Conservation (phyloP, 2,888 invertebrate species). For the Timandra comae region DNA sequence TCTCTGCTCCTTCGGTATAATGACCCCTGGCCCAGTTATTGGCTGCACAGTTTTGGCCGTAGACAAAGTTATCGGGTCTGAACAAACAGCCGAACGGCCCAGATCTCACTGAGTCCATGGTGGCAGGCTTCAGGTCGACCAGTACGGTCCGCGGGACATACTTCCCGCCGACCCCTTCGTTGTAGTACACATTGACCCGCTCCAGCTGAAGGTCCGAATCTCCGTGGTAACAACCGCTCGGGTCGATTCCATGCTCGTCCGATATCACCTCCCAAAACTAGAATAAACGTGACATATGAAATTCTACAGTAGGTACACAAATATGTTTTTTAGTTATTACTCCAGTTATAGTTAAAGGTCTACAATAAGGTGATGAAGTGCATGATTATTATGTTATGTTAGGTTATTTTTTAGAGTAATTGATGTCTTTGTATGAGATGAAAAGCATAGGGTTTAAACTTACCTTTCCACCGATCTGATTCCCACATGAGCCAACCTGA, state of each 20-base stretch:
- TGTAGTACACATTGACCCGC: conserved; percentile 86
- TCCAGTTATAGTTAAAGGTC: no score
- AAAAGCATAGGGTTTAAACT: no score
- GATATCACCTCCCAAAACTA: conserved; percentile 88
- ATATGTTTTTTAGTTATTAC: no score
- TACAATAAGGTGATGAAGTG: no score
- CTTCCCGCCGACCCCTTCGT: conserved; percentile 78
- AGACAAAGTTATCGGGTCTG: conserved; percentile 93
- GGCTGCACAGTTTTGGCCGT: conserved; percentile 74
- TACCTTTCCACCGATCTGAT: conserved; percentile 55
- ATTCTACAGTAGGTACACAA: no score
- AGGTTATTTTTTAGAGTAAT: no score
- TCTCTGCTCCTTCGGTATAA: conserved; percentile 94
- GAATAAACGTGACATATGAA: no score
- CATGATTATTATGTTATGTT: no score
- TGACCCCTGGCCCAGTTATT: conserved; percentile 82
- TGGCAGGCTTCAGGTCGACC: conserved; percentile 59
- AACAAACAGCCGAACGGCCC: conserved; percentile 90
- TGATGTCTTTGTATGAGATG: no score
- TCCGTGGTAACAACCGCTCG: conserved; percentile 81
- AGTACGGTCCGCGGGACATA: conserved; percentile 65
- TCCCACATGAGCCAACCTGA: conserved; percentile 76
- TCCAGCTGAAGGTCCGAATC: conserved; percentile 85
- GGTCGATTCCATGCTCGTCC: conserved; percentile 86
- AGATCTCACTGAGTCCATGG: conserved; percentile 91